Percentiles rank a stretch among this genome's conserved stretches.
Conservation (phyloP, 2,888 invertebrate genomes). For the Bombylius major region DNA sequence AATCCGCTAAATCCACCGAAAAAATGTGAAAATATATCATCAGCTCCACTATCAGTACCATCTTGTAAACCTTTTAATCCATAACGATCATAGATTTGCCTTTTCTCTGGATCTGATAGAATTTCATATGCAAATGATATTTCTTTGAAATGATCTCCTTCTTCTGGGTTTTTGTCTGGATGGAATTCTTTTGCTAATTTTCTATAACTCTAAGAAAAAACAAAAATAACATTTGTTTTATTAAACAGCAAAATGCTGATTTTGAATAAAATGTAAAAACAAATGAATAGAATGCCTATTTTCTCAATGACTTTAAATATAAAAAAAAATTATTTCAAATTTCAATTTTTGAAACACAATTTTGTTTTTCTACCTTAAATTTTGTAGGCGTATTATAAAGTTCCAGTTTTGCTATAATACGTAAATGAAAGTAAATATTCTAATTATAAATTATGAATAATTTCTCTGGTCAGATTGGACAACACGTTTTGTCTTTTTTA, state of each 20-base stretch:
- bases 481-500: too few species aligned
- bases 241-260: too few species aligned
- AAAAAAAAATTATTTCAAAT: too few species aligned
- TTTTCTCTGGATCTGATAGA: conserved; percentile 76
- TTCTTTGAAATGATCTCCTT: conserved; percentile 90
- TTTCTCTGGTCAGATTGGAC: too few species aligned
- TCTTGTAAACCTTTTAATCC: conserved; percentile 83
- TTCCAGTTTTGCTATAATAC: too few species aligned
- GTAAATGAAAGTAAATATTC: too few species aligned
- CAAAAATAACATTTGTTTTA: neutral
- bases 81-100: conserved; percentile 71
- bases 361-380: too few species aligned
- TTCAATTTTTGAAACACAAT: too few species aligned
- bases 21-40: conserved; percentile 55
- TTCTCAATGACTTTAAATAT: too few species aligned
- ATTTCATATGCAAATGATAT: conserved; percentile 93
- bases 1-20: conserved; percentile 50
- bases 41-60: conserved; percentile 49
- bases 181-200: conserved; percentile 89
- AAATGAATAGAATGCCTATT: neutral
- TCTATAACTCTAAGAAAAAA: conserved; percentile 64
- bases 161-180: conserved; percentile 81
- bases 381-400: too few species aligned
- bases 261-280: neutral
- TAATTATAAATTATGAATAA: too few species aligned